These are phyloP conservation scores for Eleutherodactylus coqui DNA, from an alignment of 2,797 vertebrate species.

Conservation along the genomic window DNA sequence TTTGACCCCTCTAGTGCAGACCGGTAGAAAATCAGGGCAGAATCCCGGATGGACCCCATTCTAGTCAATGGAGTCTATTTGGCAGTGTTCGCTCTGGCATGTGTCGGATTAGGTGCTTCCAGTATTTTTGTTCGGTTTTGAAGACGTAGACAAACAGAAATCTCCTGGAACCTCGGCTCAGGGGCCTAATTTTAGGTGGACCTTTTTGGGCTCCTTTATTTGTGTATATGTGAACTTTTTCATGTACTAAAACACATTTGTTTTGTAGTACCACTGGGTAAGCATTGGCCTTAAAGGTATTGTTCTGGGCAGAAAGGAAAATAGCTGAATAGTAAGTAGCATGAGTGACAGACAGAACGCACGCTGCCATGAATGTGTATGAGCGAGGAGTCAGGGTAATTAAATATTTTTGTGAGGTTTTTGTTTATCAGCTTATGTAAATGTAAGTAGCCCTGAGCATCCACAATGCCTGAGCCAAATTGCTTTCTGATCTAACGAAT, in stretches of 20 bases:
- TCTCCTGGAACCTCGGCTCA: too few species aligned
- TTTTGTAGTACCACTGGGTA: background rate
- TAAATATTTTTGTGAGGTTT: constrained; percentile 36
- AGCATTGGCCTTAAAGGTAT: background rate
- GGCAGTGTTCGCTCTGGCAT: too few species aligned
- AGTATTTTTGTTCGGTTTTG: too few species aligned
- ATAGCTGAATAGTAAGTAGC: background rate
- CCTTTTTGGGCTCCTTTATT: too few species aligned
- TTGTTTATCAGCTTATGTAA: constrained; percentile 54
- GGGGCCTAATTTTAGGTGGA: too few species aligned
- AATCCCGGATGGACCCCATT: too few species aligned
- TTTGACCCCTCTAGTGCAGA: too few species aligned
- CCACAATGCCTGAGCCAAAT: constrained; percentile 27
- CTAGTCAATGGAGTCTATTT: too few species aligned
- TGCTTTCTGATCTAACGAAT: constrained; percentile 36
- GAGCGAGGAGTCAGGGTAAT: constrained; percentile 19
- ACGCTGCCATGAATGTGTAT: constrained; percentile 14
- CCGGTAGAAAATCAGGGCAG: too few species aligned
- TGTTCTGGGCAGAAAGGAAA: background rate
- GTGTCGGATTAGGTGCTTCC: too few species aligned
- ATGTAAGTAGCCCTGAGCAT: constrained; percentile 41
- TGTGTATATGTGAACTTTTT: background rate
- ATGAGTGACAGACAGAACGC: constrained; percentile 13
- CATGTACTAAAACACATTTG: background rate
- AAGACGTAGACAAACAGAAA: too few species aligned